Evolutionary conservation across 2,797 vertebrate genomes (phyloP).

Genomic region (Malacoraja senta): DNA sequence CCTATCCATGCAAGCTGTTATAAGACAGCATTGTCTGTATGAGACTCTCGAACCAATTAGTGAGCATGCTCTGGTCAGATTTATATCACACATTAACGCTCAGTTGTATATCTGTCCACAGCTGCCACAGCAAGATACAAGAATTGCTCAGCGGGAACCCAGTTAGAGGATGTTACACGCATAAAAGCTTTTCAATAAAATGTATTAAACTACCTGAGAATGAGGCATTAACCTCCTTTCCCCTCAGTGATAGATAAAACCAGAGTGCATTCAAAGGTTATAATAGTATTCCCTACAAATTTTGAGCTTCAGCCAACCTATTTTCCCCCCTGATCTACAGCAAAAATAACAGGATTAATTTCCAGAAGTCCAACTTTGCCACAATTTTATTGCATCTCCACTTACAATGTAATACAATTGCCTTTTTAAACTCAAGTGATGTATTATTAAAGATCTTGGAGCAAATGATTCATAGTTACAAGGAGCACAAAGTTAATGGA

Average conservation of each 20-base stretch:
- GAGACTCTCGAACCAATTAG: constrained; percentile 68
- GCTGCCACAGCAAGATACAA: constrained; percentile 50
- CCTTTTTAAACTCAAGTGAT: background rate
- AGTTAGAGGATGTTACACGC: constrained; percentile 53
- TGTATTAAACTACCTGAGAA: constrained; percentile 37
- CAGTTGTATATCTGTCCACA: constrained; percentile 52
- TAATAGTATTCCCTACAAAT: constrained; percentile 14
- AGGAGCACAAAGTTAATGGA: background rate
- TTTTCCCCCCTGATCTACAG: background rate
- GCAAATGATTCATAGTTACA: background rate
- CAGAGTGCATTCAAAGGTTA: constrained; percentile 31
- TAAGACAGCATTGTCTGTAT: constrained; percentile 64
- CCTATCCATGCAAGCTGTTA: constrained; percentile 59
- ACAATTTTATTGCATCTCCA: constrained; percentile 1
- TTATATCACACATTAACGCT: constrained; percentile 59
- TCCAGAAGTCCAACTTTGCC: constrained; percentile 18
- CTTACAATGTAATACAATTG: background rate
- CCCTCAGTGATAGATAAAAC: background rate
- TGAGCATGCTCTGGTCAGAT: constrained; percentile 55
- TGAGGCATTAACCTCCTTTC: constrained; percentile 8
- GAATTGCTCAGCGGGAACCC: constrained; percentile 52
- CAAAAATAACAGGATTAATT: constrained; percentile 26
- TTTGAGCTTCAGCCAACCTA: background rate
- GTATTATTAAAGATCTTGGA: constrained; percentile 12
- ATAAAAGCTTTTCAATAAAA: constrained; percentile 43